A percentile compares a stretch with the other conserved stretches of the same genome.
Conservation (phyloP, 1,140 invertebrate species). For the Maconellicoccus hirsutus region DNA sequence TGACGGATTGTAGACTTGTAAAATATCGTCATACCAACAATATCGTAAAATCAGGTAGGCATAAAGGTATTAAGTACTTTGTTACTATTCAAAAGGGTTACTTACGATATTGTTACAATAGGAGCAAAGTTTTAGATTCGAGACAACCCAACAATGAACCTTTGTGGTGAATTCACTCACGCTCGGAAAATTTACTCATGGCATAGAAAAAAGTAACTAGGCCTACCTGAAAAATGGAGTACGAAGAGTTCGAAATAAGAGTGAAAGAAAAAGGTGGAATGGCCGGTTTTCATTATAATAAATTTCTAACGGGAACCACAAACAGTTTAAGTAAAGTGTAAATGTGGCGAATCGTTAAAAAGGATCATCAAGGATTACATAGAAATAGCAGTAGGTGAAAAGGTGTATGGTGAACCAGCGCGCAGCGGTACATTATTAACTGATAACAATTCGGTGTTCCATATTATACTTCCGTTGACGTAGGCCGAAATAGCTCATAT, state of each 20-base stretch:
- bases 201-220: neutral
- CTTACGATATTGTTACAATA: neutral
- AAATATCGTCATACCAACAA: neutral
- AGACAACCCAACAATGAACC: neutral
- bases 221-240: no score
- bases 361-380: conserved; percentile 17
- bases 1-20: no score
- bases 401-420: neutral
- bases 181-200: neutral
- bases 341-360: conserved; percentile 21
- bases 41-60: neutral
- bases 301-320: conserved; percentile 11
- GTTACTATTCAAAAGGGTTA: neutral
- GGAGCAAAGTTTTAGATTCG: neutral
- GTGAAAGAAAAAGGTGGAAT: neutral
- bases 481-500: conserved; percentile 10
- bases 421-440: conserved; percentile 19
- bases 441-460: conserved; percentile 14
- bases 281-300: conserved; percentile 17
- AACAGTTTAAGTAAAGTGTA: conserved; percentile 16
- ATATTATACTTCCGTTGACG: conserved; percentile 4
- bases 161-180: neutral
- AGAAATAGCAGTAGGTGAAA: conserved; percentile 10
- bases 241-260: neutral
- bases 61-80: neutral